These are phyloP conservation scores for Acipenser ruthenus DNA, from an alignment of 2,797 vertebrate species.

Conservation along the genomic window DNA sequence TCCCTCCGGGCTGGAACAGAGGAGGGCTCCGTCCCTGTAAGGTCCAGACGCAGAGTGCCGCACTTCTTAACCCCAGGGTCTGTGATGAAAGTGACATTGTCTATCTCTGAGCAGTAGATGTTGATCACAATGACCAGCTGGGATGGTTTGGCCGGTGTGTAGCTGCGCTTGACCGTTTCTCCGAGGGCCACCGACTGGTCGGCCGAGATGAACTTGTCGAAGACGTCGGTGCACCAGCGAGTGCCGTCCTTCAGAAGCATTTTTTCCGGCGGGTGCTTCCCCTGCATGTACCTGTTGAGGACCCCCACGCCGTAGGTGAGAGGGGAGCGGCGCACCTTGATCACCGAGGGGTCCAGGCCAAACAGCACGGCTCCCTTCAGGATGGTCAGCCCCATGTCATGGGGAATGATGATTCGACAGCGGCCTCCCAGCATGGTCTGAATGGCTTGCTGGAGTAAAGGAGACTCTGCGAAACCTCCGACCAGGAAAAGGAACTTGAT, in stretches of 20 bases:
- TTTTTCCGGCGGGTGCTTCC: conserved; percentile 89
- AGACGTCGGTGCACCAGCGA: conserved; percentile 96
- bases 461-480: conserved; percentile 89
- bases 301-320: conserved; percentile 94
- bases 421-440: conserved; percentile 80
- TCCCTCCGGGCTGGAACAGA: conserved; percentile 63
- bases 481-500: conserved; percentile 97
- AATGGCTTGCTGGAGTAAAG: conserved; percentile 84
- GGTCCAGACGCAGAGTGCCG: conserved; percentile 86
- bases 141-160: conserved; percentile 87
- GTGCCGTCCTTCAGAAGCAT: conserved; percentile 90
- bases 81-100: conserved; percentile 80
- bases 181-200: conserved; percentile 95
- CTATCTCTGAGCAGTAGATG: conserved; percentile 86
- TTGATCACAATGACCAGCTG: conserved; percentile 95
- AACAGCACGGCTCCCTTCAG: conserved; percentile 94
- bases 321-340: conserved; percentile 89
- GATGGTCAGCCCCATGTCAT: conserved; percentile 94
- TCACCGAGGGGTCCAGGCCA: conserved; percentile 86
- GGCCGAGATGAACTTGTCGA: conserved; percentile 86
- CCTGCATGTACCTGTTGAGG: conserved; percentile 90
- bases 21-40: conserved; percentile 71
- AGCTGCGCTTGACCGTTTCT: conserved; percentile 90
- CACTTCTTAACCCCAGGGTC: conserved; percentile 87
- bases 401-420: conserved; percentile 92